A percentile compares a stretch with the other conserved stretches of the same genome.
These are phyloP conservation scores for Tribolium freemani DNA, from an alignment of 2,888 invertebrate genomes.

Conservation along the genomic window DNA sequence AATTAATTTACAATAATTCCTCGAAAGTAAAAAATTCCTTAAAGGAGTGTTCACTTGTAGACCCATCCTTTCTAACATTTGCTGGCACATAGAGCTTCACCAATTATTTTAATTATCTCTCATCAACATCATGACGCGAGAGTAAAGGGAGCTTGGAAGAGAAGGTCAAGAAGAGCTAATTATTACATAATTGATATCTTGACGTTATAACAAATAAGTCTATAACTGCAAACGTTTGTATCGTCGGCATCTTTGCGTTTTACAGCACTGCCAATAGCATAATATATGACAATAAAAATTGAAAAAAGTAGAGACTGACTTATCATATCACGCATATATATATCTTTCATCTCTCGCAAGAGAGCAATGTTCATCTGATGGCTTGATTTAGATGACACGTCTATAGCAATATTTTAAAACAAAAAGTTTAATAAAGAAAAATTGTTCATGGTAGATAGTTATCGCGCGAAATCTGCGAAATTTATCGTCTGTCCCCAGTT, in stretches of 20 bases:
- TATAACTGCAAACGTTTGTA: slow-evolving; percentile 22
- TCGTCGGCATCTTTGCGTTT: slow-evolving; percentile 20
- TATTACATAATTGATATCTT: slow-evolving; percentile 38
- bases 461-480: background rate
- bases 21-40: background rate
- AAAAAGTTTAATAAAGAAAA: background rate
- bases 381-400: background rate
- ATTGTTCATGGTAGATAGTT: background rate
- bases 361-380: background rate
- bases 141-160: slow-evolving; percentile 19
- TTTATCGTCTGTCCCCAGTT: background rate
- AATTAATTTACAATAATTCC: background rate
- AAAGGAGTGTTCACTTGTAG: background rate
- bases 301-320: slow-evolving; percentile 1
- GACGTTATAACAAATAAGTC: slow-evolving; percentile 27
- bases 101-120: slow-evolving; percentile 33
- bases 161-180: slow-evolving; percentile 33
- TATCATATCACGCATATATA: slow-evolving; percentile 3
- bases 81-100: background rate
- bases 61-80: background rate
- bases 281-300: background rate
- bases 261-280: background rate
- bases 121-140: slow-evolving; percentile 24
- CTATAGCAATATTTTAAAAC: background rate
- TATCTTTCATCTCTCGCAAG: background rate